Evolutionary conservation across 2,797 vertebrate species (phyloP), one percentile per base, ranked within the genome.

Genomic region (Chaenodraco wilsoni): DNA sequence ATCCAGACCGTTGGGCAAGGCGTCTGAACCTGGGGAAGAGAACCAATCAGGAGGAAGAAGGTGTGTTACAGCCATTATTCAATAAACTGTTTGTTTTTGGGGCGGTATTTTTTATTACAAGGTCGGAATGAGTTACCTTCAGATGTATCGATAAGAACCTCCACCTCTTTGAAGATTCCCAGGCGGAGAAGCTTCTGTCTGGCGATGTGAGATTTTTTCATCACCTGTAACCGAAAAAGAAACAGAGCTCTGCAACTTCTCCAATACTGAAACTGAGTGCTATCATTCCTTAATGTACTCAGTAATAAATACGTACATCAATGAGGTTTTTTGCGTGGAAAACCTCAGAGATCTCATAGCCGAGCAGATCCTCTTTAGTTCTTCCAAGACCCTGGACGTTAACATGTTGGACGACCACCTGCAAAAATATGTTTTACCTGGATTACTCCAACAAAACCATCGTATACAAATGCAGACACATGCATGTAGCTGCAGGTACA

Each of bases 391-490:
- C 98, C 68, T 98, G 96, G 0, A 99, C 96, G 82, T 96, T 97
- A 51, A 99, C 96, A 0, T 97, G 97, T 49, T 99, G 97, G 65
- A 99, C 98, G 0, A 99, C 95, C 70, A 99, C 96, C 98, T 99
- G 77, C 3, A 78, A 41, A 61, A n/a, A 65, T 5, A 55, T 5
- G 31, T 61, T 16, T 59, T 3, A 41, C 17, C 16, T 11, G 3
- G 44, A 44, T 68, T 57, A 44, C 8, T 40, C 65, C 14, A 4
- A 57, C 10, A 48, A 31, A 8, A 21, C 1, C 9, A 14, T 33
- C 9, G 17, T 10, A 12, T 8, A 31, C n/a, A 0, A 2, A 44
- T 37, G 6, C 40, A 19, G 62, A 19, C 10, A 56, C 4, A 55
- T 16, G 19, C 19, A 43, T 41, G n/a, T 2, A 11, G 4, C 4